Conservation (phyloP, 2,797 vertebrate genomes). For the Fistularia tabacaria region DNA sequence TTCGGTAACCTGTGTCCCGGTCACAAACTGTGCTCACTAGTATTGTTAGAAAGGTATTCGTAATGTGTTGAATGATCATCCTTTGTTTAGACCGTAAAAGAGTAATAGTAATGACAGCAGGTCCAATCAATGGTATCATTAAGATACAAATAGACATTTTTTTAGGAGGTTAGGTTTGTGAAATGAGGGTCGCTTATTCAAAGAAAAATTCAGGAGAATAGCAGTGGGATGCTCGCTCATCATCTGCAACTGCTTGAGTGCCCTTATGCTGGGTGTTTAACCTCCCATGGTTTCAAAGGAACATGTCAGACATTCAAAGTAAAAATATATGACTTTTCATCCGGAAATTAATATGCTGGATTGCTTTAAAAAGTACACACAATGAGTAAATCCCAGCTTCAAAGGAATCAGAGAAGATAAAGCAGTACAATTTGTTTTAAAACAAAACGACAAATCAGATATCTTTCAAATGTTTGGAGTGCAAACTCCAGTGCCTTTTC, state of each 20-base stretch:
- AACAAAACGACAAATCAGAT: slow-evolving; percentile 9
- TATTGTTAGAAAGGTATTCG: too few relatives aligned
- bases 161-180: too few relatives aligned
- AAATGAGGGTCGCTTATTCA: too few relatives aligned
- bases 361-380: neutral
- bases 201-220: too few relatives aligned
- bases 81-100: too few relatives aligned
- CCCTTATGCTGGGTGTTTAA: slow-evolving; percentile 24
- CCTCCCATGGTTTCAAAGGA: slow-evolving; percentile 14
- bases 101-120: too few relatives aligned
- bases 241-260: neutral
- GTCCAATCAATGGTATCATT: too few relatives aligned
- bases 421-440: slow-evolving; percentile 4
- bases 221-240: too few relatives aligned
- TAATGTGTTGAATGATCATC: too few relatives aligned
- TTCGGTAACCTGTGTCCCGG: too few relatives aligned
- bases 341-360: slow-evolving; percentile 9
- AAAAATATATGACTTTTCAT: neutral
- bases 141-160: too few relatives aligned
- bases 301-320: slow-evolving; percentile 3
- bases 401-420: neutral
- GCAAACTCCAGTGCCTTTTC: slow-evolving; percentile 14
- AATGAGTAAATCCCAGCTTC: neutral
- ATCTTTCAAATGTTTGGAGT: slow-evolving; percentile 5
- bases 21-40: too few relatives aligned